phyloP scores from a whole-genome alignment of 2,113 vertebrate genomes.

The Hepsetus odoe region DNA sequence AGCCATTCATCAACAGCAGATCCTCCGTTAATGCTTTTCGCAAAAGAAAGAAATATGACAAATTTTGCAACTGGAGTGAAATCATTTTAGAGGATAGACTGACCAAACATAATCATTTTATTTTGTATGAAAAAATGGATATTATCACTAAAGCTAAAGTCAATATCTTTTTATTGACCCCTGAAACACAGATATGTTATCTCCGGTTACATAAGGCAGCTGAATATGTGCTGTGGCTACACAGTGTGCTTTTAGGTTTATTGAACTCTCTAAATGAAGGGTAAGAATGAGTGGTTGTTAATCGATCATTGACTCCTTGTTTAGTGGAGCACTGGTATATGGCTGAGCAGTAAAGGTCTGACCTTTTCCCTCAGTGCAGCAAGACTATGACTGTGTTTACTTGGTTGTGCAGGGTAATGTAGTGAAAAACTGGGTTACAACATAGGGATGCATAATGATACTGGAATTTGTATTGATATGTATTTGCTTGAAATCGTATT shows the following conservation, averaged over 20 bases:
- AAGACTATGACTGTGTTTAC: conserved; percentile 35
- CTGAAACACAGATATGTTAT: conserved; percentile 45
- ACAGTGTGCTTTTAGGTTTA: conserved; percentile 61
- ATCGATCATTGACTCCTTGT: conserved; percentile 43
- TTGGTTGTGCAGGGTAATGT: conserved; percentile 60
- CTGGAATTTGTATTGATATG: too few relatives aligned
- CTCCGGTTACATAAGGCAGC: conserved; percentile 46
- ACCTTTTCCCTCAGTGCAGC: conserved; percentile 66
- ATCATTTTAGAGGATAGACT: too few relatives aligned
- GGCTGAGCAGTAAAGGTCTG: conserved; percentile 66
- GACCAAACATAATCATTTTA: too few relatives aligned
- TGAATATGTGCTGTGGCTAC: conserved; percentile 30
- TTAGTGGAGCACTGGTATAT: conserved; percentile 60
- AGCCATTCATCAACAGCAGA: conserved; percentile 30
- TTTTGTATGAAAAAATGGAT: neutral
- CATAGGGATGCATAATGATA: conserved; percentile 65
- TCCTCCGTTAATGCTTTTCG: neutral
- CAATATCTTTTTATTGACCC: neutral
- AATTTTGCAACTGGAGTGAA: neutral
- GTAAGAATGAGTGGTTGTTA: conserved; percentile 52
- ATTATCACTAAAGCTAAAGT: neutral
- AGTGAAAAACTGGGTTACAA: conserved; percentile 45
- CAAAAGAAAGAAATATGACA: neutral
- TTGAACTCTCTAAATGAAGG: conserved; percentile 62
- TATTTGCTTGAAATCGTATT: neutral